phyloP scores from a whole-genome alignment of 30 jellyfish, hydroid and myxozoan genomes.

The Turritopsis rubra region DNA sequence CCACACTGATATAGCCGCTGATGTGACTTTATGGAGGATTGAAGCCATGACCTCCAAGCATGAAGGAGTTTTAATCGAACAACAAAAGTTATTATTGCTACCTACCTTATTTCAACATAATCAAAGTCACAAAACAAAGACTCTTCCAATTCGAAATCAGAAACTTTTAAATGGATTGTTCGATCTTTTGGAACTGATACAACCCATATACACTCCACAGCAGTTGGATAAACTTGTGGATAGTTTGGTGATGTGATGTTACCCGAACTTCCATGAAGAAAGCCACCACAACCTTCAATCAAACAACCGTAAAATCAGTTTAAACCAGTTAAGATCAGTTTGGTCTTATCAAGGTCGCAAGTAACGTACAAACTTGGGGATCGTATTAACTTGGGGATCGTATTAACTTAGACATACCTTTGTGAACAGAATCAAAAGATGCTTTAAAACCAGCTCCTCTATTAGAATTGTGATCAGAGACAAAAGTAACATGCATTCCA shows the following conservation, averaged over 20 bases:
- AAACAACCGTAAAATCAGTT: no score
- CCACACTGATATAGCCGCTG: no score
- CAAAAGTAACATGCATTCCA: slow-evolving; percentile 11
- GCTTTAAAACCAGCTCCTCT: slow-evolving; percentile 4
- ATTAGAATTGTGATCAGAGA: background rate
- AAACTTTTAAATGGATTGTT: background rate
- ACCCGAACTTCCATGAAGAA: slow-evolving; percentile 42
- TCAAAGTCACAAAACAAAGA: background rate
- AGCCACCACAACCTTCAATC: slow-evolving; percentile 75
- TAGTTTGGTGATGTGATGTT: slow-evolving; percentile 57
- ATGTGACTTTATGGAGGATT: no score
- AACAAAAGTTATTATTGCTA: no score
- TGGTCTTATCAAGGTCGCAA: background rate
- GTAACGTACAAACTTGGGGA: background rate
- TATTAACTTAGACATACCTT: no score
- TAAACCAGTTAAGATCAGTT: no score
- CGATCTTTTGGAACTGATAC: background rate
- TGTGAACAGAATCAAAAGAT: background rate
- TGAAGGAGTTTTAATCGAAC: no score
- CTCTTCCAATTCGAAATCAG: background rate
- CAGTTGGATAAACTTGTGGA: slow-evolving; percentile 61
- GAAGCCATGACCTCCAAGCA: no score
- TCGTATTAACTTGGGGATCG: background rate
- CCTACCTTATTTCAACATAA: background rate
- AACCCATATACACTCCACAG: slow-evolving; percentile 49